Conservation (phyloP, 2,797 vertebrate species). For the Sphaeramia orbicularis region DNA sequence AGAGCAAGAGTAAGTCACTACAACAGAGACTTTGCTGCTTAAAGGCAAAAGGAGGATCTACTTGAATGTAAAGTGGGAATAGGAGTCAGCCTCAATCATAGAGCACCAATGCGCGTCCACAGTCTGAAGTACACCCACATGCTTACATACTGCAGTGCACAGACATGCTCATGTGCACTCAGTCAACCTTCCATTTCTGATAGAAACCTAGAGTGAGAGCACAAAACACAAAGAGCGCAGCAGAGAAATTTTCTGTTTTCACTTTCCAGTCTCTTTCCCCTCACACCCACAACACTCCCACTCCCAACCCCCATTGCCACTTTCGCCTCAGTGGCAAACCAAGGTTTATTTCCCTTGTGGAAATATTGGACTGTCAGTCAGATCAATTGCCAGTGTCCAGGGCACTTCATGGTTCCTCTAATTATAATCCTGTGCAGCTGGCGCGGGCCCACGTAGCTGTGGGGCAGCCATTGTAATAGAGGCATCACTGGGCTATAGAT, state of each 20-base stretch:
- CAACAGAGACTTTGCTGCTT: constrained; percentile 56
- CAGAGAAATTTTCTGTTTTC: constrained; percentile 39
- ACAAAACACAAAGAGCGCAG: constrained; percentile 44
- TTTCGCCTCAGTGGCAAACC: constrained; percentile 71
- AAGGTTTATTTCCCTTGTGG: constrained; percentile 88
- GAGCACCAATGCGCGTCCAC: constrained; percentile 24
- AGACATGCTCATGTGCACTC: constrained; percentile 30
- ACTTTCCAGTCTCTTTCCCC: constrained; percentile 46
- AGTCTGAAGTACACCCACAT: constrained; percentile 11
- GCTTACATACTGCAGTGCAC: constrained; percentile 27
- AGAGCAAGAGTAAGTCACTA: constrained; percentile 46
- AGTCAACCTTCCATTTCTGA: constrained; percentile 39
- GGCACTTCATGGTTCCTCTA: constrained; percentile 88
- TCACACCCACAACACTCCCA: constrained; percentile 49
- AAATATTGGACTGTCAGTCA: constrained; percentile 89
- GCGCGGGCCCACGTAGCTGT: constrained; percentile 83
- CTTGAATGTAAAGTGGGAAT: constrained; percentile 61
- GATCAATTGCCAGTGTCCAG: constrained; percentile 88
- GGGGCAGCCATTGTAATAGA: constrained; percentile 89
- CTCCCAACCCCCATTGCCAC: constrained; percentile 43
- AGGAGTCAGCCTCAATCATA: constrained; percentile 44
- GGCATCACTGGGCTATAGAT: constrained; percentile 86
- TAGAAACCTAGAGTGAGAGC: constrained; percentile 44
- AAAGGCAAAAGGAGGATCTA: constrained; percentile 46
- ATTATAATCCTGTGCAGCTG: constrained; percentile 88